Conservation (phyloP, 2,888 invertebrate species). For the Agrochola litura region DNA sequence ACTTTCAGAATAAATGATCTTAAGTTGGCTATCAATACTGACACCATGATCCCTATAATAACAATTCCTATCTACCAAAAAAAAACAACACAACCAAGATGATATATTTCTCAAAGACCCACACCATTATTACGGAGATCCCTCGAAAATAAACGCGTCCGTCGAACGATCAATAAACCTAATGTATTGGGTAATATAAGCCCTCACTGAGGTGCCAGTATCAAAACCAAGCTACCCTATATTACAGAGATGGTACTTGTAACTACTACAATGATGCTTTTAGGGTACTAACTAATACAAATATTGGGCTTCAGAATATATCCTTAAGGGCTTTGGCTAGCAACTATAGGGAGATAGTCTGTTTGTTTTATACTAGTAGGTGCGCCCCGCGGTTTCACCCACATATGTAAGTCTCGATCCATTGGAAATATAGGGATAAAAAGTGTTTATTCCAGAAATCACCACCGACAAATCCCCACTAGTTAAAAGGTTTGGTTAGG, state of each 20-base stretch:
- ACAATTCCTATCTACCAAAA: constrained; percentile 2
- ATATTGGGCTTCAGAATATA: constrained; percentile 13
- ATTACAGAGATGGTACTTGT: constrained; percentile 31
- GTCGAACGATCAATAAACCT: constrained; percentile 81
- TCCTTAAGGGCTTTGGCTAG: not conserved
- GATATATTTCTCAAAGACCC: constrained; percentile 27
- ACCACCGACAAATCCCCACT: too few species aligned
- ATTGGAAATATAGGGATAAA: too few species aligned
- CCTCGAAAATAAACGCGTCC: constrained; percentile 71
- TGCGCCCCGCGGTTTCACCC: too few species aligned
- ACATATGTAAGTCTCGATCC: too few species aligned
- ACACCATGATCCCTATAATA: not conserved
- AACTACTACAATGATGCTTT: constrained; percentile 20
- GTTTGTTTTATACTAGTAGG: not conserved
- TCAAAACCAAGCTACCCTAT: constrained; percentile 50
- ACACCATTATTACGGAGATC: constrained; percentile 66
- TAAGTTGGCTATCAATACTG: not conserved
- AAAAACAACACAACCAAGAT: constrained; percentile 31
- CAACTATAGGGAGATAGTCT: not conserved
- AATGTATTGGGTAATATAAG: constrained; percentile 81
- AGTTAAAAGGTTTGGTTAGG: too few species aligned
- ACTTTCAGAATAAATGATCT: too few species aligned
- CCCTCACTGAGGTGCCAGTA: constrained; percentile 58
- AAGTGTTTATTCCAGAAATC: too few species aligned
- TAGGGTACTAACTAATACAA: constrained; percentile 20